Base-by-base conservation (phyloP, 2,113 vertebrate species). In the Elachura formosa region DNA sequence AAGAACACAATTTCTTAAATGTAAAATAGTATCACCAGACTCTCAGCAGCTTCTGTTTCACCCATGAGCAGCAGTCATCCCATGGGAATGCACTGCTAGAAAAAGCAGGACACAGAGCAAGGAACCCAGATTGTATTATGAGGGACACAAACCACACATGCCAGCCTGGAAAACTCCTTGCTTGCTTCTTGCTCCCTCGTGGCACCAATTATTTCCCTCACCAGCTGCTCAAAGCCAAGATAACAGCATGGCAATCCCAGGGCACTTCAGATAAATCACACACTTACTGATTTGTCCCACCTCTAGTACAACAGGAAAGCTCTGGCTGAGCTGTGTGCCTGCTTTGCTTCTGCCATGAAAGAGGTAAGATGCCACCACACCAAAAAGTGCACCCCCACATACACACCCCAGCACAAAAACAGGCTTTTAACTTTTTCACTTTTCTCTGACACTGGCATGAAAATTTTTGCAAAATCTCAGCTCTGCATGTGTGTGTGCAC, bases 201-300 rank as follows among this genome's bases (percentile, higher is more conserved):
- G 31, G 46, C n/a, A 26, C 59, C 24, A 73, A 72, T 52, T 45
- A 66, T 45, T 66, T 85, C 34, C 55, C 46, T 77, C 41, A 54
- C 4, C 1, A 4, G 55, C 36, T 80, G 41, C 63, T 80, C 34
- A 24, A 91, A 90, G 63, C 46, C 41, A 89, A 36, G n/a, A 75
- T 29, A 36, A 75, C 61, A 64, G 31, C 10, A 52, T 9, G 13
- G 81, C 81, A 93, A 11, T 49, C 41, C 34, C 67, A 49, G 26
- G 24, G 46, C 71, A 66, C 26, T 54, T 79, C 25, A 74, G 13
- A 83, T 64, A 89, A 90, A 90, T 34, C 46, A 62, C 29, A 45
- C 58, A 62, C 46, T 85, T 91, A 85, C 1, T 82, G n/a, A 76
- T 83, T 90, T 62, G 82, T 95, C 66, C 82, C 33, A 85, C 78